Conservation (phyloP, 1,140 invertebrate genomes). For the Heliothis virescens region DNA sequence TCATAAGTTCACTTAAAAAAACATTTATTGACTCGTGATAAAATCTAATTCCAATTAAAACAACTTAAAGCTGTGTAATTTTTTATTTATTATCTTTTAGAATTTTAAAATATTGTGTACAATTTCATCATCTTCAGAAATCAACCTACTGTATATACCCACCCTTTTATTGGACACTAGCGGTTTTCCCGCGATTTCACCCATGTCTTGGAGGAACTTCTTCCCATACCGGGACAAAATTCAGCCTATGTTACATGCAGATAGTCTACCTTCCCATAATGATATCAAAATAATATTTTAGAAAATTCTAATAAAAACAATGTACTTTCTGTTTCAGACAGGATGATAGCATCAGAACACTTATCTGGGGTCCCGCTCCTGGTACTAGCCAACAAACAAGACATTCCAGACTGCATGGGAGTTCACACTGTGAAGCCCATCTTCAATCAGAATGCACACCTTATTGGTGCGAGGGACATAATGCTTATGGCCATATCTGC, state of each 20-base stretch:
- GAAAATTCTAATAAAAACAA: slow-evolving; percentile 19
- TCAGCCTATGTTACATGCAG: no score
- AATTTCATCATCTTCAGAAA: no score
- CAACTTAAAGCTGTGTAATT: background rate
- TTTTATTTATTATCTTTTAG: no score
- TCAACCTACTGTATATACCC: no score
- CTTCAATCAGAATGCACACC: slow-evolving; percentile 96
- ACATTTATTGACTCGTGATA: background rate
- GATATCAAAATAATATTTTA: no score
- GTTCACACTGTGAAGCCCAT: slow-evolving; percentile 97
- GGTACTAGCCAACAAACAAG: slow-evolving; percentile 98
- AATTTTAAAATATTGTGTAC: no score
- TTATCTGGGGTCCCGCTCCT: slow-evolving; percentile 95
- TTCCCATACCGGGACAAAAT: no score
- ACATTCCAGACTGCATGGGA: slow-evolving; percentile 97
- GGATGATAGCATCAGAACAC: slow-evolving; percentile 97
- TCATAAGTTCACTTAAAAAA: background rate
- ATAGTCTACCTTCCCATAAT: no score
- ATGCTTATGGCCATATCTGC: slow-evolving; percentile 98
- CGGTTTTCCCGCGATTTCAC: background rate
- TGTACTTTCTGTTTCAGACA: slow-evolving; percentile 89
- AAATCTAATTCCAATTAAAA: background rate
- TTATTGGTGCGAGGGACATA: slow-evolving; percentile 97
- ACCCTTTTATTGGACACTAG: background rate
- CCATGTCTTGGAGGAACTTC: no score